These are phyloP conservation scores for Nanger granti DNA, from an alignment of 2,113 vertebrate genomes.

Conservation along the genomic window DNA sequence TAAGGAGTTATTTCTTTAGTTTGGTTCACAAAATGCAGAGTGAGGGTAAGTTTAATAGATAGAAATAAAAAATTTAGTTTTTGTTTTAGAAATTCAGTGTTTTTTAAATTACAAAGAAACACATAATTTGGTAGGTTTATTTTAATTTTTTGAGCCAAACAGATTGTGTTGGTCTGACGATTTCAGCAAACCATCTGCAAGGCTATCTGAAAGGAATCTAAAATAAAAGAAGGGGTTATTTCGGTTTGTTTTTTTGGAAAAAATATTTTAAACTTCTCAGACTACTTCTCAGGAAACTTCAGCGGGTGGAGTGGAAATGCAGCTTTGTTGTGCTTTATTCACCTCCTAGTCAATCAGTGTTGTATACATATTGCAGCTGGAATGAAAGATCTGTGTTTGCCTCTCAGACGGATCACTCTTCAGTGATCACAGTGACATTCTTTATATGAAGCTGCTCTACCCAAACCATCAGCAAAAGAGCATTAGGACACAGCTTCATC, in stretches of 20 bases:
- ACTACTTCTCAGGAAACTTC: not conserved
- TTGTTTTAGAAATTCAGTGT: not conserved
- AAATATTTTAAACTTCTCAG: conserved; percentile 35
- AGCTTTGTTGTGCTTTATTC: not conserved
- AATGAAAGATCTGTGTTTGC: not conserved
- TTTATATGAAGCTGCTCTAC: not conserved
- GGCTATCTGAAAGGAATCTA: conserved; percentile 42
- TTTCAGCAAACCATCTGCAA: conserved; percentile 52
- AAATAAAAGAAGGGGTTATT: conserved; percentile 54
- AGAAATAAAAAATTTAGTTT: not conserved
- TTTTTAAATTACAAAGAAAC: conserved; percentile 19
- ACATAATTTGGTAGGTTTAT: not conserved
- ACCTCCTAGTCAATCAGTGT: not conserved
- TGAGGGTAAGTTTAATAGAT: not conserved
- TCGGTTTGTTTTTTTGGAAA: conserved; percentile 21
- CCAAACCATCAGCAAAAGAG: not conserved
- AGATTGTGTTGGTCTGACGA: conserved; percentile 33
- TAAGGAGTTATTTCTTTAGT: conserved; percentile 3
- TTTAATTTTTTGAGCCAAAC: conserved; percentile 43
- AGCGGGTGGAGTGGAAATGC: not conserved
- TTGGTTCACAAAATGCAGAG: conserved; percentile 13
- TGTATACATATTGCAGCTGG: too few species aligned
- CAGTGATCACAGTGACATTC: not conserved
- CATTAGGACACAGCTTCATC: not conserved
- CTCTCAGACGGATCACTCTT: not conserved